Percentiles rank a stretch among this genome's conserved stretches.
Conservation (phyloP, 2,888 invertebrate genomes). For the Acronicta psi region DNA sequence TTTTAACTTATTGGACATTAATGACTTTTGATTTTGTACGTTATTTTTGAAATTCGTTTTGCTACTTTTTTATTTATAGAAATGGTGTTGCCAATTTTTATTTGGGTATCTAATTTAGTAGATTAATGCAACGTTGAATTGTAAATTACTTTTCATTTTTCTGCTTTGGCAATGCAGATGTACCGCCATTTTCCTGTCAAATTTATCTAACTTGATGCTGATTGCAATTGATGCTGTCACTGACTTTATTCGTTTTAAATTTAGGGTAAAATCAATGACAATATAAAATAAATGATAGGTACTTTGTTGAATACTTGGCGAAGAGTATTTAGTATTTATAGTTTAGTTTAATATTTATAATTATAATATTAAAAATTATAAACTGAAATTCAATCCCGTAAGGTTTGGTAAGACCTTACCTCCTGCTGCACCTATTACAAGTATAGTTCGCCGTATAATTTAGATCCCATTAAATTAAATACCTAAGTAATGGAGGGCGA, state of each 20-base stretch:
- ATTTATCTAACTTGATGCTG: conserved; percentile 42
- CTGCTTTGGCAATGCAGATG: conserved; percentile 12
- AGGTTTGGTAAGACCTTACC: too few relatives aligned
- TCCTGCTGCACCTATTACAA: too few relatives aligned
- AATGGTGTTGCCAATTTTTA: conserved; percentile 64
- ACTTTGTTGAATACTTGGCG: too few relatives aligned
- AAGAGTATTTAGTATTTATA: too few relatives aligned
- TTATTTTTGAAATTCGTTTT: conserved; percentile 72
- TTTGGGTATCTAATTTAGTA: conserved; percentile 65
- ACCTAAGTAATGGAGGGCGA: too few relatives aligned
- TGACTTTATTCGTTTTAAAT: conserved; percentile 16
- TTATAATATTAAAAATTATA: too few relatives aligned
- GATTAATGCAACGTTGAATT: conserved; percentile 57
- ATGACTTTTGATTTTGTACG: conserved; percentile 86
- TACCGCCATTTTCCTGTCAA: conserved; percentile 38
- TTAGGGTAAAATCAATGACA: too few relatives aligned
- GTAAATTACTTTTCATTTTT: conserved; percentile 58
- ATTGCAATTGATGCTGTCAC: conserved; percentile 13
- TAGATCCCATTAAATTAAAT: too few relatives aligned
- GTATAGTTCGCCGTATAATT: too few relatives aligned
- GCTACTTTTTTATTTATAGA: conserved; percentile 68
- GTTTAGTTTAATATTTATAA: too few relatives aligned
- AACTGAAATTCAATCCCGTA: too few relatives aligned
- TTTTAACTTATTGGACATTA: conserved; percentile 88
- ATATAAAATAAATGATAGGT: too few relatives aligned